phyloP scores from a whole-genome alignment of 2,113 vertebrate genomes.

The Reinhardtius hippoglossoides region DNA sequence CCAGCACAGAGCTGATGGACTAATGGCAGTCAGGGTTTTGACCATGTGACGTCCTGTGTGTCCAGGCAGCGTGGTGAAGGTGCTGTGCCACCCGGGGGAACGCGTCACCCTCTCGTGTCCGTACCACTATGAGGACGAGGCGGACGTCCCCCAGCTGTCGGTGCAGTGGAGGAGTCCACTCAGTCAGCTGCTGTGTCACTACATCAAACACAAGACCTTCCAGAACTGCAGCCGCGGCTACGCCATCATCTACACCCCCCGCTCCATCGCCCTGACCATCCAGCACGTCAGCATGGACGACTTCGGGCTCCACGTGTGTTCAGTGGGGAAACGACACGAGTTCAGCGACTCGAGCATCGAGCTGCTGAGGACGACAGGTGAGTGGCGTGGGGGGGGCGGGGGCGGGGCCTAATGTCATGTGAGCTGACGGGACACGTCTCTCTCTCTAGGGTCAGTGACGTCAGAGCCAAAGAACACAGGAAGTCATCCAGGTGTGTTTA shows the following conservation, averaged over 20 bases:
- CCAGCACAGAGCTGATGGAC: too few species aligned
- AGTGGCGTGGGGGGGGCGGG: slow-evolving; percentile 46
- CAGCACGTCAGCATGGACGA: slow-evolving; percentile 54
- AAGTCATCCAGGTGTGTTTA: slow-evolving; percentile 54
- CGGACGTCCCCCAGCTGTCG: slow-evolving; percentile 71
- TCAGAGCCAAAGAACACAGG: slow-evolving; percentile 40
- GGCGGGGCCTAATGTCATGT: neutral
- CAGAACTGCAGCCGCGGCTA: slow-evolving; percentile 80
- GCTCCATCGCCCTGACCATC: slow-evolving; percentile 72
- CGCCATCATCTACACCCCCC: slow-evolving; percentile 67
- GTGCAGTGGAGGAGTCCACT: slow-evolving; percentile 80
- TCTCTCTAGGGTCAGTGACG: slow-evolving; percentile 45
- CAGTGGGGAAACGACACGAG: slow-evolving; percentile 78
- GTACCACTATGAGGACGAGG: slow-evolving; percentile 72
- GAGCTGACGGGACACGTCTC: slow-evolving; percentile 23
- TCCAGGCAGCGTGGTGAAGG: slow-evolving; percentile 59
- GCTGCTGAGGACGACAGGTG: slow-evolving; percentile 65
- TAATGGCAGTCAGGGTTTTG: neutral
- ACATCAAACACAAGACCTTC: slow-evolving; percentile 82
- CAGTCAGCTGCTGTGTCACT: slow-evolving; percentile 79
- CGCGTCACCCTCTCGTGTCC: slow-evolving; percentile 61
- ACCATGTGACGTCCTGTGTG: neutral
- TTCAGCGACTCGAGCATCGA: slow-evolving; percentile 75
- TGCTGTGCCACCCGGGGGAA: slow-evolving; percentile 52
- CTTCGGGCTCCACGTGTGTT: slow-evolving; percentile 78